These are phyloP conservation scores for Nannospalax galili DNA, from an alignment of 2,113 vertebrate species.

Conservation along the genomic window DNA sequence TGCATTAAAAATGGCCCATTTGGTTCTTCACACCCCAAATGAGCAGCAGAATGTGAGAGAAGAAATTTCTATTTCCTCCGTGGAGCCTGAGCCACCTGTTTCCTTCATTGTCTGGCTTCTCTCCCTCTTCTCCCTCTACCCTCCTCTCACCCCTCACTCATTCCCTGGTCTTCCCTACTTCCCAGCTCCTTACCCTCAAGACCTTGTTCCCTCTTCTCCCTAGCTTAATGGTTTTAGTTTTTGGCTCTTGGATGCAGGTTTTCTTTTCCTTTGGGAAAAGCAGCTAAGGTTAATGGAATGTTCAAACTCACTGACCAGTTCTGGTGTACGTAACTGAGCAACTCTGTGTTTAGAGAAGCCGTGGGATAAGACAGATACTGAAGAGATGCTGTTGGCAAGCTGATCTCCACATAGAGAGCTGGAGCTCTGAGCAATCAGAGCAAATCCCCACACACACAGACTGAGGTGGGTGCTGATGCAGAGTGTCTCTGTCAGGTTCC, in stretches of 20 bases:
- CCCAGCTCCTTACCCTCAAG: background rate
- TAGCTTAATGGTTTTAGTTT: background rate
- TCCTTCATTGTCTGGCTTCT: background rate
- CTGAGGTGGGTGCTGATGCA: too few species aligned
- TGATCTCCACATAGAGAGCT: background rate
- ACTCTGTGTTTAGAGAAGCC: background rate
- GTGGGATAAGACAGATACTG: background rate
- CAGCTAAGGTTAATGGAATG: background rate
- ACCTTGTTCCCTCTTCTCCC: background rate
- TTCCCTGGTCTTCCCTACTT: background rate
- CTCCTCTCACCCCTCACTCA: background rate
- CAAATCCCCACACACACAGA: background rate
- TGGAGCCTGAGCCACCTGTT: background rate
- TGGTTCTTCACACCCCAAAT: slow-evolving; percentile 37
- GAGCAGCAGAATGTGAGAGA: slow-evolving; percentile 57
- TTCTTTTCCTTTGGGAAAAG: background rate
- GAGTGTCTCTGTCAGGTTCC: background rate
- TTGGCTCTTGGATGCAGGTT: background rate
- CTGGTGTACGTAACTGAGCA: background rate
- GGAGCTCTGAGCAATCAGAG: background rate
- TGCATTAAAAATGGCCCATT: slow-evolving; percentile 46
- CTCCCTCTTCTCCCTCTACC: background rate
- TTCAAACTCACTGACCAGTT: background rate
- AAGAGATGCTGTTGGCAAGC: background rate
- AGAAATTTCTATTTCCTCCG: background rate